Base-by-base conservation (phyloP, 2,888 invertebrate genomes). In the Phyllotreta striolata region DNA sequence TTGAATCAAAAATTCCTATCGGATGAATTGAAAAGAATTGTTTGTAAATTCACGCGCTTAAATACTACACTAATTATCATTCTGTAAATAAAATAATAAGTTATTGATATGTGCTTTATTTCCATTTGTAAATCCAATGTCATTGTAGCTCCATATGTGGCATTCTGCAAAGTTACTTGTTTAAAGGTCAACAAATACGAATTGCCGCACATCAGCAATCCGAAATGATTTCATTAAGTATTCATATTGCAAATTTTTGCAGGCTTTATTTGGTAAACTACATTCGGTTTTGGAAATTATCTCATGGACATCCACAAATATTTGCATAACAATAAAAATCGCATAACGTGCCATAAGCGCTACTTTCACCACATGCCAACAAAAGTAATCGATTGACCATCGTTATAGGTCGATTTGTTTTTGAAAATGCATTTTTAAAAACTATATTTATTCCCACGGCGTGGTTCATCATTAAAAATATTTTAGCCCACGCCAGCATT, bases 101-200 rank as follows among this genome's bases (percentile, higher is more conserved):
- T 65, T 49, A 49, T 40, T 47, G 47, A 55, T 63, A 63, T 54
- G 55, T 61, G 52, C 67, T 71, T 72, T 68, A 70, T 70, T 71
- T 67, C 70, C 70, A 66, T 70, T 70, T 70, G 39, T 67, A 60
- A 69, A 69, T 40, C 62, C 71, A 71, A 70, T 72, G 69, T 63
- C 70, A 66, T 57, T 46, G 24, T 40, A 39, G 47, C 41, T 57
- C 72, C 70, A 70, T 70, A 71, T 70, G 67, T 66, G 68, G 70
- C 64, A 58, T 64, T 70, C 68, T 67, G 59, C 62, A 55, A 58
- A 62, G 51, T 61, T 58, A 54, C 40, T 61, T 61, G 46, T 63
- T n/a, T 63, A 62, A 24, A 64, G 63, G 66, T 62, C 62, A 64
- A 37, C 52, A 55, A 55, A 64, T 61, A 63, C 24, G 62, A 62